A percentile compares a stretch with the other conserved stretches of the same genome.
These are phyloP conservation scores for Clistopyga incitator DNA, from an alignment of 2,888 invertebrate genomes.

Conservation along the genomic window DNA sequence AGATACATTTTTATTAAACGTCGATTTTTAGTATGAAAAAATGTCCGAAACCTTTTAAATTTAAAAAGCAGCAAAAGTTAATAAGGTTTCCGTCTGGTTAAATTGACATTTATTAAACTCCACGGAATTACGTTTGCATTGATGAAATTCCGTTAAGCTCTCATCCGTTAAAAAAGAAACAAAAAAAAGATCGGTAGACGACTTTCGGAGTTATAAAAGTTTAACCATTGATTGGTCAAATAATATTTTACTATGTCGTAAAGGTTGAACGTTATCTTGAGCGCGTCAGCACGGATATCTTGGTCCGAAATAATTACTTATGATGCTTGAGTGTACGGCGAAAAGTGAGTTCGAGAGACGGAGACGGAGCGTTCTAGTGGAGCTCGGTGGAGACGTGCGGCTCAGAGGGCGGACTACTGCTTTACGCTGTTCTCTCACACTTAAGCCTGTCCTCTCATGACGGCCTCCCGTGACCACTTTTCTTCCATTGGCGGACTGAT, in stretches of 20 bases:
- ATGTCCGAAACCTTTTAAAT: too few species aligned
- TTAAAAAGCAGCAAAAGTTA: too few species aligned
- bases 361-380: neutral
- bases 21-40: too few species aligned
- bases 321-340: neutral
- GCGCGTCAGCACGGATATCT: neutral
- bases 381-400: constrained; percentile 31
- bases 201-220: neutral
- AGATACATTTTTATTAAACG: too few species aligned
- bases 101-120: too few species aligned
- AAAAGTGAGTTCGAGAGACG: neutral
- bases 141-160: neutral
- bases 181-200: neutral
- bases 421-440: constrained; percentile 57
- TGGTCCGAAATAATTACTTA: constrained; percentile 1
- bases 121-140: too few species aligned
- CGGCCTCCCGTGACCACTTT: constrained; percentile 60
- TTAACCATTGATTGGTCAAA: constrained; percentile 2
- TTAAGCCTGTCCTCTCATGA: constrained; percentile 66
- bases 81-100: too few species aligned
- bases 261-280: neutral
- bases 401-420: constrained; percentile 19
- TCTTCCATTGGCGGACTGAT: constrained; percentile 34
- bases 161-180: neutral
- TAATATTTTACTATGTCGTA: constrained; percentile 2